Base-by-base conservation (phyloP, 1,140 invertebrate genomes). In the Drosophila subobscura region DNA sequence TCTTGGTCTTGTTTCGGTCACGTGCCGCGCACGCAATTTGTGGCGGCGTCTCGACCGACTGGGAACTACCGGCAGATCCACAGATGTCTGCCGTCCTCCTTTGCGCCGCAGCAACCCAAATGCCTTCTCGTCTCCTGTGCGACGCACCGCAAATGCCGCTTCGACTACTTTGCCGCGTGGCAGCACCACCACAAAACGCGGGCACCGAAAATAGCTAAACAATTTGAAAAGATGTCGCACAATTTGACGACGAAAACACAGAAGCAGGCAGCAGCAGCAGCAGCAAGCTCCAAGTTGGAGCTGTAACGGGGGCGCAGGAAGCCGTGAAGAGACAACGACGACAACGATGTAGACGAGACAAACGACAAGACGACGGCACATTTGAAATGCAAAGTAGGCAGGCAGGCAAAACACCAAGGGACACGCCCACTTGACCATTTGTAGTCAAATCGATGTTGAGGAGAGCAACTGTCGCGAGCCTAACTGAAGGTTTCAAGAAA, bases 151-250 rank as follows among this genome's bases (percentile, higher is more conserved):
- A 25, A 25, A 25, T 25, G 25, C 4, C 25, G 25, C 25, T 25
- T 0, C 25, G 25, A 25, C 25, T 25, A 25, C 25, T 5, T 0
- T 3, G 29, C 29, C 29, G 8, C 29, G 29, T 33, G 29, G 16
- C 16, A 20, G 16, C 16, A 20, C 29, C 29, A 33, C 29, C 29
- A 10, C 29, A 33, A 37, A 42, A 27, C 65, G 53, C 29, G 49
- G 27, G 49, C 68, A 50, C 66, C 75, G 44, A 79, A 83, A 88
- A 88, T 88, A 89, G 84, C 83, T 81, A 81, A 88, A 88, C 75
- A 88, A 88, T 88, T 84, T 71, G 67, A 72, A 76, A 89, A 88
- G 84, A 88, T 88, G 78, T 88, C 78, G 78, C 83, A 74, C 67
- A 88, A 88, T 78, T 86, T 81, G 61, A 86, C 77, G 70, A 76